A percentile compares a stretch with the other conserved stretches of the same genome.
Conservation (phyloP, 2,113 vertebrate species). For the Takifugu flavidus region DNA sequence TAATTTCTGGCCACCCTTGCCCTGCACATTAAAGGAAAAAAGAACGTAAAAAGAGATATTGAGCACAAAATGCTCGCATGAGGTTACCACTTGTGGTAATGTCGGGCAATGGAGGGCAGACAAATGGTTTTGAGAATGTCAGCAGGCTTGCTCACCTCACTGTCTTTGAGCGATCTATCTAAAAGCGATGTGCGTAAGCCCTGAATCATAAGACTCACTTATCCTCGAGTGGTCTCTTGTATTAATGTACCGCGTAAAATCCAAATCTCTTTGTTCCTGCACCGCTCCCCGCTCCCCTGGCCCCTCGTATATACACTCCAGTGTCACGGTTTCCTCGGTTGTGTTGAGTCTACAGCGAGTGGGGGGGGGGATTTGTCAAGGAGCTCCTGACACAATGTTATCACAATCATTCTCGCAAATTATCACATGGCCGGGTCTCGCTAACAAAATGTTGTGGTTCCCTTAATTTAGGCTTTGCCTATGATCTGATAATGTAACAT, state of each 20-base stretch:
- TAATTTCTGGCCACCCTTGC: constrained; percentile 58
- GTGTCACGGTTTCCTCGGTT: constrained; percentile 35
- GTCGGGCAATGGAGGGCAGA: constrained; percentile 3
- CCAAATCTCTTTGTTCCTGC: constrained; percentile 27
- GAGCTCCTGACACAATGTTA: constrained; percentile 56
- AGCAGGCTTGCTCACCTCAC: constrained; percentile 35
- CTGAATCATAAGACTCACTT: constrained; percentile 49
- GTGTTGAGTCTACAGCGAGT: constrained; percentile 54
- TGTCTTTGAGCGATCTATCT: constrained; percentile 44
- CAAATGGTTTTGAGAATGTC: constrained; percentile 20
- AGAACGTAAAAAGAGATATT: constrained; percentile 50
- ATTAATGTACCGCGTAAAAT: constrained; percentile 56
- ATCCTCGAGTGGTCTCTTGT: constrained; percentile 56
- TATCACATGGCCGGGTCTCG: constrained; percentile 39
- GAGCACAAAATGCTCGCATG: constrained; percentile 41
- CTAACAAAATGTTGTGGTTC: constrained; percentile 53
- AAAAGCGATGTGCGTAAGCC: constrained; percentile 31
- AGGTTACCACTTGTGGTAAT: constrained; percentile 40
- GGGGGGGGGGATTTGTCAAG: constrained; percentile 22
- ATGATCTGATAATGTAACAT: constrained; percentile 64
- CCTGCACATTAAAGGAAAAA: constrained; percentile 54
- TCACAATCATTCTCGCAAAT: constrained; percentile 59
- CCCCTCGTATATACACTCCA: constrained; percentile 31
- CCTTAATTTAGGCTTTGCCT: constrained; percentile 38
- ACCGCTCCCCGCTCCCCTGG: constrained; percentile 1